Evolutionary conservation across 2,888 invertebrate genomes (phyloP).

Genomic region (Ischnus inquisitorius): DNA sequence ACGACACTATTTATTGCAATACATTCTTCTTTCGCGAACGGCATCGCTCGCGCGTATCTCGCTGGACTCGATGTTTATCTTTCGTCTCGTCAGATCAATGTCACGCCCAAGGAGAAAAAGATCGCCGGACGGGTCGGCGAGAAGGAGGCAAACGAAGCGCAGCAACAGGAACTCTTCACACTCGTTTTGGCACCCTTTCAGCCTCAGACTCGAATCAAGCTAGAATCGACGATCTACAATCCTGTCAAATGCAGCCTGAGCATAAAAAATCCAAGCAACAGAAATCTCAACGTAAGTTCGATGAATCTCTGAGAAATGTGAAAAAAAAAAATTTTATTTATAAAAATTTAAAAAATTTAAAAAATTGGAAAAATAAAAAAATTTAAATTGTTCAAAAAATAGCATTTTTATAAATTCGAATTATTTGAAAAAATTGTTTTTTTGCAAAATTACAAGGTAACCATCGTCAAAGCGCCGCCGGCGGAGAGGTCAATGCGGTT

Average conservation of each 20-base stretch:
- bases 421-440: neutral
- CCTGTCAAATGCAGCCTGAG: conserved; percentile 71
- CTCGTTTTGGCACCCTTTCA: conserved; percentile 81
- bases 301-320: neutral
- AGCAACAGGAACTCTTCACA: conserved; percentile 45
- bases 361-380: too few relatives aligned
- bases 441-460: conserved; percentile 84
- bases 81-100: conserved; percentile 59
- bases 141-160: conserved; percentile 31
- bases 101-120: conserved; percentile 67
- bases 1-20: conserved; percentile 42
- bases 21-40: neutral
- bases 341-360: neutral
- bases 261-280: conserved; percentile 75
- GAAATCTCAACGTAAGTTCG: conserved; percentile 72
- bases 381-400: neutral
- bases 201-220: conserved; percentile 76
- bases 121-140: neutral
- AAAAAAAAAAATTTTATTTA: conserved; percentile 40
- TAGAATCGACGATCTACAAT: conserved; percentile 75
- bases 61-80: neutral
- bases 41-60: neutral
- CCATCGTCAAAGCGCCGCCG: conserved; percentile 86
- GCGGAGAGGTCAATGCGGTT: conserved; percentile 87
- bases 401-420: neutral